Percentiles rank a stretch among this genome's conserved stretches.
These are phyloP conservation scores for Cyclina sinensis DNA, from an alignment of 1,140 invertebrate species.

Conservation along the genomic window DNA sequence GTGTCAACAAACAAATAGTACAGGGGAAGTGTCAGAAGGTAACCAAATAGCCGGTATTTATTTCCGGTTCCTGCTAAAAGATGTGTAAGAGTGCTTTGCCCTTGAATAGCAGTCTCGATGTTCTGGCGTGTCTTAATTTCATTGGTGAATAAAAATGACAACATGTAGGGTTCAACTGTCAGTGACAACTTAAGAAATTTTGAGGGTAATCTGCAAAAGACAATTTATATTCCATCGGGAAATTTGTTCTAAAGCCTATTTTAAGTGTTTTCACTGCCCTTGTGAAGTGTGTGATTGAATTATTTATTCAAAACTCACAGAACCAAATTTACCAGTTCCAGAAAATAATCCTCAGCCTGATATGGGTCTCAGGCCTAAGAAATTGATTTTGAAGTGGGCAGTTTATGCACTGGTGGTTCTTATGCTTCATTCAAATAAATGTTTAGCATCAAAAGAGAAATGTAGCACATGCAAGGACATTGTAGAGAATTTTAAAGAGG, in stretches of 20 bases:
- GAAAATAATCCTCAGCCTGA: too few relatives aligned
- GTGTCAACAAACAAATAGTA: slow-evolving; percentile 23
- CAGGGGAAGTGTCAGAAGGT: neutral
- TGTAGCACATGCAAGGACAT: slow-evolving; percentile 72
- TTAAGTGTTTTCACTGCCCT: too few relatives aligned
- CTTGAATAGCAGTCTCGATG: slow-evolving; percentile 55
- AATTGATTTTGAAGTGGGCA: neutral
- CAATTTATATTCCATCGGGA: too few relatives aligned
- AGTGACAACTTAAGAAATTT: too few relatives aligned
- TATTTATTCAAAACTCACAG: too few relatives aligned
- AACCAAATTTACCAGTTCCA: too few relatives aligned
- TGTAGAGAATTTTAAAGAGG: slow-evolving; percentile 73
- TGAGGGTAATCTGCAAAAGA: too few relatives aligned
- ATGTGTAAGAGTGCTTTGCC: neutral
- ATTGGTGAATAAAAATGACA: slow-evolving; percentile 42
- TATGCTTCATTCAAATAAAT: neutral
- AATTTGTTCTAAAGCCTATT: too few relatives aligned
- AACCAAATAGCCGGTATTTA: slow-evolving; percentile 46
- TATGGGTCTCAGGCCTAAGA: neutral
- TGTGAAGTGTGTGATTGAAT: too few relatives aligned
- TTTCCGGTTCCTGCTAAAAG: slow-evolving; percentile 21
- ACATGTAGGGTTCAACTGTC: slow-evolving; percentile 10
- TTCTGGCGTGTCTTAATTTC: slow-evolving; percentile 49
- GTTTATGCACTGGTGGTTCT: slow-evolving; percentile 14
- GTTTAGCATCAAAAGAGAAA: slow-evolving; percentile 52